A percentile compares a stretch with the other conserved stretches of the same genome.
Conservation (phyloP, 2,888 invertebrate genomes). For the Hypomecis atomaria region DNA sequence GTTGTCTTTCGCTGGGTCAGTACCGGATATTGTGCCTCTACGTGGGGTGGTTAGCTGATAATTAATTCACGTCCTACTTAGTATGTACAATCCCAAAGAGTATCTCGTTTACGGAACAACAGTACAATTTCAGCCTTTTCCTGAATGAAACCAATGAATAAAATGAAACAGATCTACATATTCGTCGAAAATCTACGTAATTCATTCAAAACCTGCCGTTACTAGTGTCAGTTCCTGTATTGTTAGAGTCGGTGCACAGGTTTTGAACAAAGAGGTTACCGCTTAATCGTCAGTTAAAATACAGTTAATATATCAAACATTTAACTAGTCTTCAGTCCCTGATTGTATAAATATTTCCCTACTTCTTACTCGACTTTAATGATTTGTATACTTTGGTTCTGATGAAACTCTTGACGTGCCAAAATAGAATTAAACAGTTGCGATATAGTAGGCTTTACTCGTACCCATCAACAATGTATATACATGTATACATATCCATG, state of each 20-base stretch:
- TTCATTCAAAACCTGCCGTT: conserved; percentile 82
- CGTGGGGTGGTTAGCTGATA: conserved; percentile 48
- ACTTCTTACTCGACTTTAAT: conserved; percentile 83
- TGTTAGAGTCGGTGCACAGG: conserved; percentile 77
- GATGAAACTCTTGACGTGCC: conserved; percentile 83
- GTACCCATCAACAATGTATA: conserved; percentile 84
- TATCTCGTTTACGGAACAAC: conserved; percentile 60
- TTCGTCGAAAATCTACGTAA: conserved; percentile 74
- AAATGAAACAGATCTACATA: conserved; percentile 68
- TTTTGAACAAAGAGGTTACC: conserved; percentile 80
- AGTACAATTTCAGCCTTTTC: conserved; percentile 70
- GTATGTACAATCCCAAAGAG: conserved; percentile 66
- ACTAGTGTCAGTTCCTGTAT: conserved; percentile 79
- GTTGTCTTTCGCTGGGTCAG: conserved; percentile 41
- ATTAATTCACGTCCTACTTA: conserved; percentile 58
- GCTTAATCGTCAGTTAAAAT: conserved; percentile 81
- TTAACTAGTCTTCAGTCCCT: conserved; percentile 85
- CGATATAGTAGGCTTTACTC: conserved; percentile 83
- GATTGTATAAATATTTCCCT: conserved; percentile 84
- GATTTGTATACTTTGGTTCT: conserved; percentile 85
- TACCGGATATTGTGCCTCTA: conserved; percentile 55
- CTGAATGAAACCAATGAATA: conserved; percentile 57
- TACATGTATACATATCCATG: conserved; percentile 85
- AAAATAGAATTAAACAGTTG: conserved; percentile 85
- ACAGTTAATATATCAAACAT: conserved; percentile 84